These are phyloP conservation scores for Sebastolobus alascanus DNA, from an alignment of 2,797 vertebrate genomes.

Conservation along the genomic window DNA sequence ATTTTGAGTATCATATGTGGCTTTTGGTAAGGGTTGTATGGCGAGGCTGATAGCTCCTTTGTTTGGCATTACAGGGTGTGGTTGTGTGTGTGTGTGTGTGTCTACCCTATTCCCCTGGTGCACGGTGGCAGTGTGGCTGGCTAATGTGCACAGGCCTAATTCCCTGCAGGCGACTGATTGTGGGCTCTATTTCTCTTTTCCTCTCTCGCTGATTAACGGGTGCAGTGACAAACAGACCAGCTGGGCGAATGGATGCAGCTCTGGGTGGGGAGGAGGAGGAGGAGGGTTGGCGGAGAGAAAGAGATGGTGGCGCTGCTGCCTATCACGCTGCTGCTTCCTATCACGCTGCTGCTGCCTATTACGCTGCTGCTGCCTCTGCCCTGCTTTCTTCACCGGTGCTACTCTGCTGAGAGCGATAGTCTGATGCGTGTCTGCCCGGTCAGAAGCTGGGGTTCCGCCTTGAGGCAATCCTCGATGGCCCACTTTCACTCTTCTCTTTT, in stretches of 20 bases:
- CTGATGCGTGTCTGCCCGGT: conserved; percentile 56
- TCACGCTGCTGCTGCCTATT: conserved; percentile 35
- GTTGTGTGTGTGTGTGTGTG: conserved; percentile 25
- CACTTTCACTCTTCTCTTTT: conserved; percentile 45
- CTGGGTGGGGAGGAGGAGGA: conserved; percentile 53
- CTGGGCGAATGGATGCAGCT: conserved; percentile 69
- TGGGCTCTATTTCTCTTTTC: conserved; percentile 69
- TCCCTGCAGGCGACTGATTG: conserved; percentile 69
- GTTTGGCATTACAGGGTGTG: conserved; percentile 52
- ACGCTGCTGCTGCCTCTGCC: conserved; percentile 51
- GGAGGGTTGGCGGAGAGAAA: conserved; percentile 43
- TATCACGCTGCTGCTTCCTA: conserved; percentile 43
- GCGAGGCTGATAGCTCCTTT: conserved; percentile 44
- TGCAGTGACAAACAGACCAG: conserved; percentile 79
- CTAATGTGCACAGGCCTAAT: conserved; percentile 70
- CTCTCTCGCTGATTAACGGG: conserved; percentile 75
- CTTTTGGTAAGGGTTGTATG: conserved; percentile 18
- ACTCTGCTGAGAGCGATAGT: conserved; percentile 40
- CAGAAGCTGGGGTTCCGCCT: conserved; percentile 50
- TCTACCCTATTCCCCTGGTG: conserved; percentile 52
- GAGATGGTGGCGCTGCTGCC: conserved; percentile 49
- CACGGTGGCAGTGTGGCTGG: conserved; percentile 58
- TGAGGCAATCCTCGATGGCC: conserved; percentile 59
- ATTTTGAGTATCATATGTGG: conserved; percentile 14
- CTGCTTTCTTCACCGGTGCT: conserved; percentile 58